These are phyloP conservation scores for Diceros bicornis DNA, from an alignment of 2,797 vertebrate genomes.

Conservation along the genomic window DNA sequence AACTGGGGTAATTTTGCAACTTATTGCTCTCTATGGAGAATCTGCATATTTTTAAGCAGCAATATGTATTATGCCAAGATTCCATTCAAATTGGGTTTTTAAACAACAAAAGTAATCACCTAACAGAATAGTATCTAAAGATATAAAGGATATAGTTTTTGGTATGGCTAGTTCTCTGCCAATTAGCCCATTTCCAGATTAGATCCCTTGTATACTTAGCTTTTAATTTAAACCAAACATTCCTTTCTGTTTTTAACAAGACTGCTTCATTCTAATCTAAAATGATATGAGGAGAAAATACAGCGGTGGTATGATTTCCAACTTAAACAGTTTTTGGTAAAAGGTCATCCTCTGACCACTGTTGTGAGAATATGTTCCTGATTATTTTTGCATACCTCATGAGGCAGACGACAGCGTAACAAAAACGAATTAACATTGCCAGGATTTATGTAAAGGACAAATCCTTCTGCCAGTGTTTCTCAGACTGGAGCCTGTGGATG, in stretches of 20 bases:
- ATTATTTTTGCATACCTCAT: neutral
- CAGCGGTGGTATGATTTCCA: neutral
- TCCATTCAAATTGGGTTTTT: neutral
- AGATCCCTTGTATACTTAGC: neutral
- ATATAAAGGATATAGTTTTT: neutral
- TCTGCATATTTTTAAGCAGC: neutral
- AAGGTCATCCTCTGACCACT: neutral
- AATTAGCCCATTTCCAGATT: neutral
- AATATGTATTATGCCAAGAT: neutral
- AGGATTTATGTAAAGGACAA: neutral
- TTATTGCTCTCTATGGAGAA: neutral
- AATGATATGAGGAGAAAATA: neutral
- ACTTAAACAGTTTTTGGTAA: neutral
- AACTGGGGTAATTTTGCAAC: neutral
- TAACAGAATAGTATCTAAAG: neutral
- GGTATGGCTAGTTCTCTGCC: neutral
- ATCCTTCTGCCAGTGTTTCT: neutral
- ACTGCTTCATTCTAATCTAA: constrained; percentile 12
- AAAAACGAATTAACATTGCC: neutral
- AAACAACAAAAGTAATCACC: neutral
- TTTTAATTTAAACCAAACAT: neutral
- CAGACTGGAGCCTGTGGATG: neutral
- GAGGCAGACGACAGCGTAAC: neutral
- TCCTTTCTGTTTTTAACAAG: neutral
- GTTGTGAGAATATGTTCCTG: neutral